Evolutionary conservation across 2,888 invertebrate genomes (phyloP).

Genomic region (Cordilura impudica): DNA sequence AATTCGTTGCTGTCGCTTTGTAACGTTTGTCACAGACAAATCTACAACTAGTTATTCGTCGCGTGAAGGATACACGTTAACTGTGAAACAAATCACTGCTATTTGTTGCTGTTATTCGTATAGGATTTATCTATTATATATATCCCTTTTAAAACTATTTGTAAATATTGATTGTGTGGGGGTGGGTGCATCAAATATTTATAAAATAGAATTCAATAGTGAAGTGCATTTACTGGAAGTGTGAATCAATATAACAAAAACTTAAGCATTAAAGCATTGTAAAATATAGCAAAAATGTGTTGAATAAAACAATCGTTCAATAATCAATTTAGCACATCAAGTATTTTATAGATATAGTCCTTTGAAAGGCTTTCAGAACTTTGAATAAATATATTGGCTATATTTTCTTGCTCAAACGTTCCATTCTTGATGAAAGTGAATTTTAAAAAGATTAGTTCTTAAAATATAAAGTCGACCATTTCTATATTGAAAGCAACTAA

Average conservation of each 20-base stretch:
- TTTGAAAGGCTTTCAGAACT: too few species aligned
- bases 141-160: slow-evolving; percentile 39
- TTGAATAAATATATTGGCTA: too few species aligned
- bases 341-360: too few species aligned
- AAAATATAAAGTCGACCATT: too few species aligned
- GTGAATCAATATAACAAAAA: slow-evolving; percentile 34
- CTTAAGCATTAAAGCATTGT: slow-evolving; percentile 30
- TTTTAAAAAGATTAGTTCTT: too few species aligned
- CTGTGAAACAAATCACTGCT: slow-evolving; percentile 53
- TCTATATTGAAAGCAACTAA: too few species aligned
- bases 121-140: slow-evolving; percentile 51
- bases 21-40: slow-evolving; percentile 53
- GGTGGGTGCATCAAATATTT: too few species aligned
- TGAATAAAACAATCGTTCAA: too few species aligned
- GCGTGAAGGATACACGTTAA: slow-evolving; percentile 36
- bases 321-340: too few species aligned
- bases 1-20: slow-evolving; percentile 50
- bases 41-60: slow-evolving; percentile 17
- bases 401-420: too few species aligned
- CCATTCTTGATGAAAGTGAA: too few species aligned
- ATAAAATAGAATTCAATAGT: neutral
- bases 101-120: slow-evolving; percentile 54
- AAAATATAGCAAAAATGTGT: slow-evolving; percentile 3
- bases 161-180: too few species aligned
- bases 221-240: slow-evolving; percentile 24